Base-by-base conservation (phyloP, 1,140 invertebrate species). In the Brachionus rotundiformis region DNA sequence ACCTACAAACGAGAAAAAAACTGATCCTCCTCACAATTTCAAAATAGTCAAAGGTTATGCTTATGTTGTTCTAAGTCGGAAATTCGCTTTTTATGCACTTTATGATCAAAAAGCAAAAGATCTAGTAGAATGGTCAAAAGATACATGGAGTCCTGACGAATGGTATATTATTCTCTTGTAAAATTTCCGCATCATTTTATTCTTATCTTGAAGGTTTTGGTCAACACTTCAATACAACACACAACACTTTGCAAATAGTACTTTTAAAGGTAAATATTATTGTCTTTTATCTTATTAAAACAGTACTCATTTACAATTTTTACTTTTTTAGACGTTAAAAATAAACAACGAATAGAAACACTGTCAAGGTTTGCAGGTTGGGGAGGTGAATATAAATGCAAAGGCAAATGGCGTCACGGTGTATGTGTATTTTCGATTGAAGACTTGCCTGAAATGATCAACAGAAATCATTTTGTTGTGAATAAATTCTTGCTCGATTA, bases 401-500 rank as follows among this genome's bases (percentile, higher is more conserved):
- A 76, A 36, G 71, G 71, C 7, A 76, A 76, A 76, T 76, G 71
- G 71, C 33, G 71, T 8, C 83, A 84, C 1, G 83, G 83, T 1
- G n/a, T n/a, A n/a, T n/a, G n/a, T n/a, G n/a, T n/a, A n/a, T n/a
- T n/a, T n/a, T n/a, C n/a, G n/a, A n/a, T 82, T 87, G 13, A 87
- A 86, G 86, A 87, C 79, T 80, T 87, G 0, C 83, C 83, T 0
- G 63, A 76, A 27, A 54, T 76, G 39, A 47, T 54, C 2, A 41
- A 16, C 6, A 41, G 39, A 29, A 33, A 33, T 25, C 3, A 85
- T 73, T 61, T 87, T 13, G 85, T 87, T 80, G 85, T 84, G 29
- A 88, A 88, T 83, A 88, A 88, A 81, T 86, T 88, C 73, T 83
- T 85, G 80, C 68, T 82, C 25, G 82, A 85, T 33, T 84, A 82